These are phyloP conservation scores for Calliopsis andreniformis DNA, from an alignment of 1,140 invertebrate genomes.

Conservation along the genomic window DNA sequence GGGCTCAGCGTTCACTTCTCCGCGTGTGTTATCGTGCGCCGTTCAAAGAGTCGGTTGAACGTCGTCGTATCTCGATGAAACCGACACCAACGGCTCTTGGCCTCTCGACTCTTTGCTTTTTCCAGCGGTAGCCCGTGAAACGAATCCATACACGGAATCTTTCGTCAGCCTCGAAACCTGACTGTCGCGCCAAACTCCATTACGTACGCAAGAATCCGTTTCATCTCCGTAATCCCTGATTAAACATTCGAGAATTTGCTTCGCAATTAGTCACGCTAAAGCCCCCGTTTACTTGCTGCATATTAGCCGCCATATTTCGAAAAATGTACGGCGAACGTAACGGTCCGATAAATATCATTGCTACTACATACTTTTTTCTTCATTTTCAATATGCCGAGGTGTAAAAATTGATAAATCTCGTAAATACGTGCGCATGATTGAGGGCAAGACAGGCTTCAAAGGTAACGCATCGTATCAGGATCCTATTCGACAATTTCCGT, in stretches of 20 bases:
- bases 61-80: constrained; percentile 24
- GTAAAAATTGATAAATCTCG: constrained; percentile 18
- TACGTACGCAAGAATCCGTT: too few relatives aligned
- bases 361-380: too few relatives aligned
- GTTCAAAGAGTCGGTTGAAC: constrained; percentile 19
- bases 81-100: constrained; percentile 4
- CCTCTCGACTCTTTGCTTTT: constrained; percentile 2
- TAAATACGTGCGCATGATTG: not conserved
- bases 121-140: constrained; percentile 9
- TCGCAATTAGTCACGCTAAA: too few relatives aligned
- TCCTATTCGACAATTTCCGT: not conserved
- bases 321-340: too few relatives aligned
- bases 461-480: not conserved
- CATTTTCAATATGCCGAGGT: too few relatives aligned
- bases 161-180: not conserved
- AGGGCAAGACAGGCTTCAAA: not conserved
- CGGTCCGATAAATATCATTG: too few relatives aligned
- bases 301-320: too few relatives aligned
- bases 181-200: too few relatives aligned
- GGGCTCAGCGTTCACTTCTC: not conserved
- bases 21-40: constrained; percentile 5
- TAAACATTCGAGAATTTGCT: too few relatives aligned
- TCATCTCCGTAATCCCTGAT: too few relatives aligned
- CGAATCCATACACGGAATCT: constrained; percentile 10
- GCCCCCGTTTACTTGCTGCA: too few relatives aligned